Evolutionary conservation across 2,888 invertebrate species (phyloP), one percentile per base, ranked within the genome.

Genomic region (Drosophila robusta): DNA sequence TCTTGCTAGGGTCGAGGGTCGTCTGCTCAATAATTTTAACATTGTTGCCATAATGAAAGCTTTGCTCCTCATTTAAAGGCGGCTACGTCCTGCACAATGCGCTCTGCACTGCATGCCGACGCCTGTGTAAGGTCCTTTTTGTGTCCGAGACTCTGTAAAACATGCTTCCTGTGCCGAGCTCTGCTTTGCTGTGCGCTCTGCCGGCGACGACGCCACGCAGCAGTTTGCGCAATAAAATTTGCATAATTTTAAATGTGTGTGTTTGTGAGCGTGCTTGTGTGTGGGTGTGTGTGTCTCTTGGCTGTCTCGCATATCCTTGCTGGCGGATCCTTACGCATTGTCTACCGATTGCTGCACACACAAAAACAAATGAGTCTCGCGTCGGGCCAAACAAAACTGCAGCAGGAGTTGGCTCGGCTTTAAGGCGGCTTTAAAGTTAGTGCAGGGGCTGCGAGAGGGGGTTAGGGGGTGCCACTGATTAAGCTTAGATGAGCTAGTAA

Each of bases 161-260:
- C 81, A 81, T 62, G 80, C 77, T 89, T 71, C 50, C 52, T 63
- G 70, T 47, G 65, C 60, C 34, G 34, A 12, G 26, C 42, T 39
- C 42, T 46, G 14, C 32, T 14, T 22, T 70, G 45, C 67, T 9
- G 65, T 22, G 39, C 42, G 32, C 60, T 45, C 58, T 60, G 42
- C 46, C 64, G 68, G 22, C 65, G 54, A 58, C 63, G 65, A 78
- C 68, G 84, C 78, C 73, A 80, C 83, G 89, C 87, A 89, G 81
- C 89, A 90, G 90, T 91, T 91, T 92, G 90, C 89, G 90, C 91
- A 91, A 90, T 90, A 88, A 90, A 92, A 92, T 92, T 92, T 91
- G 91, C 92, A 92, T 91, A 91, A 91, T 92, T 92, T 91, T 74
- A 87, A 89, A 78, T 88, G 82, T 85, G 67, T 75, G 58, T 74